Evolutionary conservation across 2,888 invertebrate genomes (phyloP).

Genomic region (Metalampra italica): DNA sequence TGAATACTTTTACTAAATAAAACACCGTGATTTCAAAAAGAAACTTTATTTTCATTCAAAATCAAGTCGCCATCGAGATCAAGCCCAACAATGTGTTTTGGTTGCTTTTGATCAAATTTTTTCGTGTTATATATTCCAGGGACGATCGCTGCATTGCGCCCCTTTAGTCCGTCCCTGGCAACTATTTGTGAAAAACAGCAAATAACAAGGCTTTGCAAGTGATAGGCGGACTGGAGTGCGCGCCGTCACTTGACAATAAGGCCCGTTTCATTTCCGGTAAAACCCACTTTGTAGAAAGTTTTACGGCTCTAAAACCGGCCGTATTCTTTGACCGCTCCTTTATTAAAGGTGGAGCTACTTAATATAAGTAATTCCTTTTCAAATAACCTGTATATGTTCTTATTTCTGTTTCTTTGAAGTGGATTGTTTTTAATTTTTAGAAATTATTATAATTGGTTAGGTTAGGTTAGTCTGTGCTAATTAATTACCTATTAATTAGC

Average conservation of each 20-base stretch:
- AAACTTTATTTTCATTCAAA: too few species aligned
- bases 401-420: too few species aligned
- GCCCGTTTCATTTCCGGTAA: slow-evolving; percentile 56
- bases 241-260: slow-evolving; percentile 48
- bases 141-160: not conserved
- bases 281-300: slow-evolving; percentile 45
- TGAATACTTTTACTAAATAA: too few species aligned
- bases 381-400: not conserved
- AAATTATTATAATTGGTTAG: too few species aligned
- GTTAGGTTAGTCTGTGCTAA: too few species aligned
- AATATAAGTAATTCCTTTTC: not conserved
- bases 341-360: not conserved
- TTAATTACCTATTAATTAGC: too few species aligned
- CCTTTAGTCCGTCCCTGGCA: slow-evolving; percentile 3
- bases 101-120: too few species aligned
- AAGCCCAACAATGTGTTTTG: too few species aligned
- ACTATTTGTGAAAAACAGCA: slow-evolving; percentile 61
- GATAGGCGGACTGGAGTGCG: slow-evolving; percentile 47
- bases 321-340: slow-evolving; percentile 4
- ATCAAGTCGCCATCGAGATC: too few species aligned
- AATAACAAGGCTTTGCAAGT: slow-evolving; percentile 56
- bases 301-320: slow-evolving; percentile 6
- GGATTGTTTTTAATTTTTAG: too few species aligned
- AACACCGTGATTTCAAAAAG: too few species aligned
- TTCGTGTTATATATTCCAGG: too few species aligned